Percentiles rank a stretch among this genome's conserved stretches.
Conservation (phyloP, 1,140 invertebrate species). For the Probaryconus sp. region DNA sequence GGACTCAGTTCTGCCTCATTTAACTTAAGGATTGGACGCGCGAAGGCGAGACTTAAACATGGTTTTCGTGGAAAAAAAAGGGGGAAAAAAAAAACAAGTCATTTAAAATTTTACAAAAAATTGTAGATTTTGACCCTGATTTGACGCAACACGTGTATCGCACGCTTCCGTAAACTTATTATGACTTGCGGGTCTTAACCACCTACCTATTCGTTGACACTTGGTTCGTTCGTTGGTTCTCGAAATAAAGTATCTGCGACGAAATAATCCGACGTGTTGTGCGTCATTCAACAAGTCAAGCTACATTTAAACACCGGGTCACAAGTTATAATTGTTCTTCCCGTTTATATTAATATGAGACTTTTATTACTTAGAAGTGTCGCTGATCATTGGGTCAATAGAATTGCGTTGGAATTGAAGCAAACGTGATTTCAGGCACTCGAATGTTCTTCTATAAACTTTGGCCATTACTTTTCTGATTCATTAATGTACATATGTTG, state of each 20-base stretch:
- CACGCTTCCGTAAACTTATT: constrained; percentile 53
- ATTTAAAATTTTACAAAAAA: background rate
- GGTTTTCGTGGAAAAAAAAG: too few species aligned
- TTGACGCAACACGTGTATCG: constrained; percentile 26
- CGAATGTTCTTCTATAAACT: constrained; percentile 7
- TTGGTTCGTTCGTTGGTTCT: constrained; percentile 50
- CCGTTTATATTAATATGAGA: constrained; percentile 23
- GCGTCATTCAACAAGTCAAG: constrained; percentile 65
- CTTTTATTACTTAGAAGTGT: constrained; percentile 37
- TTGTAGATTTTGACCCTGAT: constrained; percentile 32
- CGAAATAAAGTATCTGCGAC: constrained; percentile 69
- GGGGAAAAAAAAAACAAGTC: too few species aligned
- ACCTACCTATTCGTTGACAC: constrained; percentile 33
- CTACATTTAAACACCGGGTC: constrained; percentile 50
- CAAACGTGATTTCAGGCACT: constrained; percentile 23
- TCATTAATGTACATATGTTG: background rate
- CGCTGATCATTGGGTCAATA: constrained; percentile 34
- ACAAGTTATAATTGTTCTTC: constrained; percentile 49
- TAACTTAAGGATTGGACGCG: too few species aligned
- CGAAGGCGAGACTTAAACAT: too few species aligned
- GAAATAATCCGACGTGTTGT: constrained; percentile 69
- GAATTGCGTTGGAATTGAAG: constrained; percentile 16
- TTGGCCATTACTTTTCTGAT: constrained; percentile 6
- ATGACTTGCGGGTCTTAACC: constrained; percentile 42
- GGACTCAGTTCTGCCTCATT: too few species aligned